Percentiles rank a stretch among this genome's conserved stretches.
These are phyloP conservation scores for Vidua chalybeata DNA, from an alignment of 2,113 vertebrate species.

Conservation along the genomic window DNA sequence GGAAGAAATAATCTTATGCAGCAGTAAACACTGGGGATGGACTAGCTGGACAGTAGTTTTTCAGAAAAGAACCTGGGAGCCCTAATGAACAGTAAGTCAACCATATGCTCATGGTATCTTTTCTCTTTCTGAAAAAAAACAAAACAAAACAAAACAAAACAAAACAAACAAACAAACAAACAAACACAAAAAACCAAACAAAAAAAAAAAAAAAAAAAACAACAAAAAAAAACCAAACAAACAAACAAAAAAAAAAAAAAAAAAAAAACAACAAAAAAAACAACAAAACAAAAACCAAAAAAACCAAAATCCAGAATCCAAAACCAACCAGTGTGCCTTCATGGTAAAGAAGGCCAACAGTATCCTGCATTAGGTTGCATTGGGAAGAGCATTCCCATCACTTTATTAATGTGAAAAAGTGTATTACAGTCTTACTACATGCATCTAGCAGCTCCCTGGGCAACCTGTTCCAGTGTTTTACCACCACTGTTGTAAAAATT, in stretches of 20 bases:
- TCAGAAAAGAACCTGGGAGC: not conserved
- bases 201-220: too few relatives aligned
- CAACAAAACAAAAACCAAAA: fast-evolving
- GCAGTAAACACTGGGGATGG: not conserved
- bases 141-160: not conserved
- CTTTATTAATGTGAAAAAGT: not conserved
- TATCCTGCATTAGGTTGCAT: not conserved
- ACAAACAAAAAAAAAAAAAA: too few relatives aligned
- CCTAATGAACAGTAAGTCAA: not conserved
- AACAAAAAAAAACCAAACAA: fast-evolving
- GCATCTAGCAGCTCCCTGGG: not conserved
- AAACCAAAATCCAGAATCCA: not conserved
- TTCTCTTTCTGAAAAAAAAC: not conserved
- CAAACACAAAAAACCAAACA: too few relatives aligned
- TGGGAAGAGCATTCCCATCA: not conserved
- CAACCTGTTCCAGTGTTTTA: not conserved
- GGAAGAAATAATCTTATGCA: not conserved
- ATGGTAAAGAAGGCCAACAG: not conserved
- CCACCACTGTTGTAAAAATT: not conserved
- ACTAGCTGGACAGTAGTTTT: not conserved
- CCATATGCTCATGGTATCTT: not conserved
- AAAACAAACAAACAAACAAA: not conserved
- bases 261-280: too few relatives aligned
- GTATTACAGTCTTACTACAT: not conserved
- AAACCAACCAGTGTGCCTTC: not conserved